phyloP scores from a whole-genome alignment of 2,888 invertebrate species.

The Andrena bicolor region DNA sequence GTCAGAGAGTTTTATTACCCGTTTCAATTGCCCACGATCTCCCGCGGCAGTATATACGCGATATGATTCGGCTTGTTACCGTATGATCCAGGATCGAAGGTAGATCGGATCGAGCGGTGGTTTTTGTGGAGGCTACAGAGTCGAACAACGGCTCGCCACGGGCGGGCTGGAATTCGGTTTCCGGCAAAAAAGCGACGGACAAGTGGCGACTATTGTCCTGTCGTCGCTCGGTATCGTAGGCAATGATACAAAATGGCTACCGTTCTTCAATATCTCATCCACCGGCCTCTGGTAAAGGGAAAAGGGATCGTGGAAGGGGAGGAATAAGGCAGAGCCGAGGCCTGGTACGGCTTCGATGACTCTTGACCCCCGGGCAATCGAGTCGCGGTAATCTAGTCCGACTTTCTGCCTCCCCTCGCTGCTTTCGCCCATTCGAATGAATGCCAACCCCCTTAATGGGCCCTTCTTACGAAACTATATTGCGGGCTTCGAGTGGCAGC shows the following conservation, averaged over 20 bases:
- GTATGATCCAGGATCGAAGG: conserved; percentile 48
- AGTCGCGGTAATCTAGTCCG: conserved; percentile 66
- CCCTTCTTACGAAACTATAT: conserved; percentile 1
- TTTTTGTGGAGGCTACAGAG: conserved; percentile 29
- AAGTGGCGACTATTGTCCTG: conserved; percentile 69
- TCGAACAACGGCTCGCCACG: conserved; percentile 52
- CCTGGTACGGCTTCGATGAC: conserved; percentile 56
- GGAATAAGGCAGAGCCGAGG: conserved; percentile 44
- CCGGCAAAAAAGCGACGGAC: conserved; percentile 57
- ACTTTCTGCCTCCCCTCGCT: conserved; percentile 32
- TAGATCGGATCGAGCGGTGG: conserved; percentile 55
- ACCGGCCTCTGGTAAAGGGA: conserved; percentile 12
- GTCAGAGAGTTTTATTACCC: conserved; percentile 16
- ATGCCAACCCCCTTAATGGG: background rate
- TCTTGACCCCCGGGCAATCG: conserved; percentile 61
- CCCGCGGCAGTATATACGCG: conserved; percentile 17
- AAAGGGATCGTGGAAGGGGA: conserved; percentile 18
- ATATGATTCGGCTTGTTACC: conserved; percentile 38
- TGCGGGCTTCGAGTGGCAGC: background rate
- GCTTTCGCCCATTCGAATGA: background rate
- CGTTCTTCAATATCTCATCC: conserved; percentile 67
- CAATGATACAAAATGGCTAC: conserved; percentile 69
- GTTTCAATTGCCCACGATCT: conserved; percentile 9
- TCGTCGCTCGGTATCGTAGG: conserved; percentile 50
- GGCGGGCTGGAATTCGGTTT: conserved; percentile 64